Base-by-base conservation (phyloP, 2,797 vertebrate genomes). In the Microtus californicus region DNA sequence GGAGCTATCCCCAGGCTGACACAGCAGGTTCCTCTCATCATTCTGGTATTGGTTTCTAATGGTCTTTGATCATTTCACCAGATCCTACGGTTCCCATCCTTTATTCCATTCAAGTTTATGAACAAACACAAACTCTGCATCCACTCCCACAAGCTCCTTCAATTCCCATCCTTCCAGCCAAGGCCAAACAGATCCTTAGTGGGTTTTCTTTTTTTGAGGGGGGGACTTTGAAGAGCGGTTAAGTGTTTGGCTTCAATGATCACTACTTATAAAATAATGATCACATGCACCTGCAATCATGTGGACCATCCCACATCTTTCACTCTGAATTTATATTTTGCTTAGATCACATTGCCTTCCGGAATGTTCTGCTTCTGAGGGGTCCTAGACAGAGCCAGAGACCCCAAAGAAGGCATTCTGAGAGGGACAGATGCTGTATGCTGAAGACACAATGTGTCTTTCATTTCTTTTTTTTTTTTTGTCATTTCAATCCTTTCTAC, bases 21-120 rank as follows among this genome's bases (percentile, higher is more conserved):
- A 48, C 40, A 15, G n/a, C 48, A 23, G 13, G 40, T 21, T 93
- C 29, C 40, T 74, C 45, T 54, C 23, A 43, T 82, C 63, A 27
- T 34, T 6, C 59, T 51, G 51, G 48, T 80, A 77, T 86, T 90
- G 82, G 61, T 78, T 93, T 81, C 86, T 80, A 82, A 56, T 25
- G 56, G 61, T 56, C 59, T 92, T 86, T 78, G 29, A 67, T 73
- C 6, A 31, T 69, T 56, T 85, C 74, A 89, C 92, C 80, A 61
- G 40, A 71, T 54, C 29, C 45, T 34, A 71, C 43, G 23, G 71
- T 73, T 91, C 54, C 82, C 81, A 29, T 65, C 37, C 27, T 86
- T 88, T 59, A 83, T 91, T 94, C 71, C 5, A 63, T 10, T 34
- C 73, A 78, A 79, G 51, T 69, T 34, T 85, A 94, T 29, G 63